A percentile compares a stretch with the other conserved stretches of the same genome.
These are phyloP conservation scores for Villa cingulata DNA, from an alignment of 2,888 invertebrate genomes.

Conservation along the genomic window DNA sequence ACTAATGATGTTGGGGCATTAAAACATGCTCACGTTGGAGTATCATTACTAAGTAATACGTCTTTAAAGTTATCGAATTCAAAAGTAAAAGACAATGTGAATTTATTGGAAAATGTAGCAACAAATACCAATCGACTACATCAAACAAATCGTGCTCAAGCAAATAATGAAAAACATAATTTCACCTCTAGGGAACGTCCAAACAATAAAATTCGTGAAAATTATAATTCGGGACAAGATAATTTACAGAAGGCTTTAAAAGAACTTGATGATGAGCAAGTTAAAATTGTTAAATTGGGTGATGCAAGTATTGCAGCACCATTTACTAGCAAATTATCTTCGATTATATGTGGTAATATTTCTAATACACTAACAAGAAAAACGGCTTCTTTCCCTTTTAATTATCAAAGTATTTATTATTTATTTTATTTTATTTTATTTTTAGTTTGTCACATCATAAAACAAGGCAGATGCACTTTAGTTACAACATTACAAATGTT, in stretches of 20 bases:
- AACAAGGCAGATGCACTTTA: conserved; percentile 96
- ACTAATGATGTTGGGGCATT: conserved; percentile 99
- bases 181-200: conserved; percentile 29
- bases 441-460: conserved; percentile 96
- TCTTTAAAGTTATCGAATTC: conserved; percentile 41
- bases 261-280: conserved; percentile 77
- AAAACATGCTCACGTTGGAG: conserved; percentile 96
- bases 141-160: conserved; percentile 14
- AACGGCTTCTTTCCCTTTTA: too few species aligned
- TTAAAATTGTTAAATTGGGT: conserved; percentile 85
- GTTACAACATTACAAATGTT: conserved; percentile 99
- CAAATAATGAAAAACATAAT: conserved; percentile 20
- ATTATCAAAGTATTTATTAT: background rate
- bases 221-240: conserved; percentile 26
- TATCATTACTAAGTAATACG: conserved; percentile 75
- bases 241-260: conserved; percentile 46
- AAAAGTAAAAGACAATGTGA: conserved; percentile 16
- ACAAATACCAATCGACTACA: conserved; percentile 2
- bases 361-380: background rate
- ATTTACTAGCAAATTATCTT: conserved; percentile 93
- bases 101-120: conserved; percentile 6
- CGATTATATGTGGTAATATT: conserved; percentile 81
- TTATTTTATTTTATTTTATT: conserved; percentile 15
- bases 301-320: conserved; percentile 99
- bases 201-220: conserved; percentile 27